Percentiles rank a stretch among this genome's conserved stretches.
phyloP scores from a whole-genome alignment of 2,888 invertebrate species.

The Emmelina monodactyla region DNA sequence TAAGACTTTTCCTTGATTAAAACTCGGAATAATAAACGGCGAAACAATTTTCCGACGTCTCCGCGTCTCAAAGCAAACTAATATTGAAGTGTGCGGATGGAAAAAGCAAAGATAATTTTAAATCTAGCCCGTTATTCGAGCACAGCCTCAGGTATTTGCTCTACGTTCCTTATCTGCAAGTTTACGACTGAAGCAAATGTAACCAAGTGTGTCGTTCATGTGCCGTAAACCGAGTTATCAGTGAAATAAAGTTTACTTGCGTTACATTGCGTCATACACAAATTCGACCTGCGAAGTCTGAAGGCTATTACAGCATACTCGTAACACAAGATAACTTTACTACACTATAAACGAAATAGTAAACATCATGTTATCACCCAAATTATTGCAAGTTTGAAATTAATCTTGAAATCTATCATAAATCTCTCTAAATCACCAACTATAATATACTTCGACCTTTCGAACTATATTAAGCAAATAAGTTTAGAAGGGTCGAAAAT shows the following conservation, averaged over 20 bases:
- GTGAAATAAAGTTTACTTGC: background rate
- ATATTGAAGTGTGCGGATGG: constrained; percentile 40
- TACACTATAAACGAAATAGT: no score
- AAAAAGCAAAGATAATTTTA: constrained; percentile 2
- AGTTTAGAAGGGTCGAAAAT: constrained; percentile 1
- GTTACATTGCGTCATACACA: no score
- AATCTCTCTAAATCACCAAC: background rate
- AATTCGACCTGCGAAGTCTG: no score
- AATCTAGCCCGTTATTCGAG: background rate
- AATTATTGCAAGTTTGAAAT: no score
- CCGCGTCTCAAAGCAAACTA: constrained; percentile 34
- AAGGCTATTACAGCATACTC: no score
- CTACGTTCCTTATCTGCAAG: background rate
- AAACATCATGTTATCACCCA: no score
- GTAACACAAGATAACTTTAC: no score
- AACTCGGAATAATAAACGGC: constrained; percentile 57
- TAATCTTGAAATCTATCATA: background rate
- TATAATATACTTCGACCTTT: background rate
- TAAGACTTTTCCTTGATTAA: constrained; percentile 52
- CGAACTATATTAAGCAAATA: background rate
- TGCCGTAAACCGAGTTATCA: constrained; percentile 1
- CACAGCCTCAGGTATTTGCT: background rate
- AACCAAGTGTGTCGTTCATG: background rate
- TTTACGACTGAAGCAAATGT: background rate
- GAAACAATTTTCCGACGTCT: constrained; percentile 47